A percentile compares a stretch with the other conserved stretches of the same genome.
Conservation (phyloP, 1,140 invertebrate species). For the Bombus huntii region DNA sequence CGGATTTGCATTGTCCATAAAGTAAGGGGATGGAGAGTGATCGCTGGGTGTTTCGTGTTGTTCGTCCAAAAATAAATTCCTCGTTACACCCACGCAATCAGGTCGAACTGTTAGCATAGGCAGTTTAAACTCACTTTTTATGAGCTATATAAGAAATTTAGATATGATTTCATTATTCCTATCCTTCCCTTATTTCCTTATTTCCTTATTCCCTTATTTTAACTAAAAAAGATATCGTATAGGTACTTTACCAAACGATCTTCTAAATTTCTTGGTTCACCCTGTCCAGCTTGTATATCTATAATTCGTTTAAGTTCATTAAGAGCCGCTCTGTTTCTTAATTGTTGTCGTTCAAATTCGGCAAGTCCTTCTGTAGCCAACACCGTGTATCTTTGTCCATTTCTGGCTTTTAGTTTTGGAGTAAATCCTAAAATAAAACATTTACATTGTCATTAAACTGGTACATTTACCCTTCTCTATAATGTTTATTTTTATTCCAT, state of each 20-base stretch:
- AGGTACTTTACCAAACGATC: conserved; percentile 84
- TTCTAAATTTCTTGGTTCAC: conserved; percentile 83
- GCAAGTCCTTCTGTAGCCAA: conserved; percentile 87
- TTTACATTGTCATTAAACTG: neutral
- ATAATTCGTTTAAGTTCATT: conserved; percentile 83
- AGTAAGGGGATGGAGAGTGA: conserved; percentile 86
- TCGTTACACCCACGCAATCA: conserved; percentile 85
- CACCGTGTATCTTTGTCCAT: conserved; percentile 87
- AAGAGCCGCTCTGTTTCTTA: conserved; percentile 82
- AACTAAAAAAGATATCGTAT: neutral
- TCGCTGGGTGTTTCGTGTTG: conserved; percentile 82
- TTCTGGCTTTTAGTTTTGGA: conserved; percentile 84
- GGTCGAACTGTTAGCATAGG: conserved; percentile 86
- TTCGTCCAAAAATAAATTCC: conserved; percentile 84
- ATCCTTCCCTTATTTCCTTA: neutral
- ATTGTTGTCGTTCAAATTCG: conserved; percentile 85
- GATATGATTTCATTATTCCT: neutral
- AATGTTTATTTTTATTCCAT: neutral
- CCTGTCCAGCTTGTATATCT: conserved; percentile 84
- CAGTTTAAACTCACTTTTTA: conserved; percentile 85
- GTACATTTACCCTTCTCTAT: too few relatives aligned
- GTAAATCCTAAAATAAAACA: conserved; percentile 83
- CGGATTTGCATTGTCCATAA: conserved; percentile 86
- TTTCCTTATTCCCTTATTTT: neutral
- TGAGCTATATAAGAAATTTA: conserved; percentile 79